Evolutionary conservation across 2,113 vertebrate genomes (phyloP), one percentile per base, ranked within the genome.

Genomic region (Erythrolamprus reginae): DNA sequence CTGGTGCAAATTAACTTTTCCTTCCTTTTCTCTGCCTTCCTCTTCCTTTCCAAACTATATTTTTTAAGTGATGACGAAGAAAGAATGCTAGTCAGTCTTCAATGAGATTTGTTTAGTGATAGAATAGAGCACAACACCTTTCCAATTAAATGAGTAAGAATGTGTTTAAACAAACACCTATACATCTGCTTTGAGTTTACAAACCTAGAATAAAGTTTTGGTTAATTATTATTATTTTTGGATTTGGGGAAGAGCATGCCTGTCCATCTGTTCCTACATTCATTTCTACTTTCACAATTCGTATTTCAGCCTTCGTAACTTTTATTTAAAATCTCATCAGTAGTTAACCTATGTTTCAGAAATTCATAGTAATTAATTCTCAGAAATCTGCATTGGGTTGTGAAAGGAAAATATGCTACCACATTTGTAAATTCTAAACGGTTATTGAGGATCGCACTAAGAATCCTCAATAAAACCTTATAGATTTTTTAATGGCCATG

Each of bases 231-330:
- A 15, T 15, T 42, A 10, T 84, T 52, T 86, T 47, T 42, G 70
- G 13, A 4, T 51, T 0, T 50, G n/a, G 23, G 38, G 84, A 13
- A 42, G 52, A 55, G n/a, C 26, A 82, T 6, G 38, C 26, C 5
- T 24, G 15, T 13, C 2, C 53, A 19, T 82, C 33, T 12, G 7
- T 48, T 26, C 42, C 38, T 19, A 28, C 33, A n/a, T 17, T 47
- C 24, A 38, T 42, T 26, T 53, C 2, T 51, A 10, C n/a, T 9
- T 50, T 38, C 42, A 38, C 23, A 91, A 87, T n/a, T 65, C 15
- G 19, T 56, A n/a, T 45, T 88, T 51, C 24, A 38, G 5, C 38
- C 2, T 28, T 87, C 38, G 33, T 58, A 24, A n/a, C 85, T 26
- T 26, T 12, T 53, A 47, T 82, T 55, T 52, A 5, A 82, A 88